These are phyloP conservation scores for Engystomops pustulosus DNA, from an alignment of 2,113 vertebrate species.

Conservation along the genomic window DNA sequence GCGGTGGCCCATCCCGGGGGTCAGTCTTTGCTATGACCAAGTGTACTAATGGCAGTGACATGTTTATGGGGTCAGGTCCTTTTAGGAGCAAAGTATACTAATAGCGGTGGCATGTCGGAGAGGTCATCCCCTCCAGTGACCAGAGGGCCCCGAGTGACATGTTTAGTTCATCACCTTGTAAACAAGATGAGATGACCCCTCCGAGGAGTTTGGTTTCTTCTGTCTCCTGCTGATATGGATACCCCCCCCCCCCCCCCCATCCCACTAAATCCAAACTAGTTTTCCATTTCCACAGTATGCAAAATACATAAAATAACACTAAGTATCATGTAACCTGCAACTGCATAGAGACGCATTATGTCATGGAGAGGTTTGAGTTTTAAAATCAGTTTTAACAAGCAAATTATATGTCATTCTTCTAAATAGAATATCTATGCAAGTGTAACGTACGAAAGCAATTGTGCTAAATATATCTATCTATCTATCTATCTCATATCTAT, in stretches of 20 bases:
- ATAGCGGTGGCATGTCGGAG: neutral
- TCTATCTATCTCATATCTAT: no score
- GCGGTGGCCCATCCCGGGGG: slow-evolving; percentile 12
- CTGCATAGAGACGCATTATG: no score
- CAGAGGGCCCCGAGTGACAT: slow-evolving; percentile 23
- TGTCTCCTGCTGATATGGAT: slow-evolving; percentile 2
- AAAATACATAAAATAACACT: no score
- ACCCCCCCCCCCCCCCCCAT: neutral
- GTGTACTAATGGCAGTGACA: slow-evolving; percentile 16
- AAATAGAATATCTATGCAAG: no score
- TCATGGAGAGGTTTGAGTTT: no score
- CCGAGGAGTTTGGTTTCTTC: slow-evolving; percentile 13
- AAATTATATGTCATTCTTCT: no score
- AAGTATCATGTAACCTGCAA: no score
- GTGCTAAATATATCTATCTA: neutral
- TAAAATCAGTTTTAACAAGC: no score
- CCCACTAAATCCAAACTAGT: no score
- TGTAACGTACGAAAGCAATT: no score
- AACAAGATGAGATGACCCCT: slow-evolving; percentile 31
- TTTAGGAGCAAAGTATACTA: slow-evolving; percentile 9
- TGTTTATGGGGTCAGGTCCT: slow-evolving; percentile 27
- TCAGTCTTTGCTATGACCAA: slow-evolving; percentile 22
- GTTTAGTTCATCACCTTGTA: slow-evolving; percentile 45
- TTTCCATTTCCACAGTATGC: no score
- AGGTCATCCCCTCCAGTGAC: slow-evolving; percentile 22